Percentiles rank a stretch among this genome's conserved stretches.
Conservation (phyloP, 2,113 vertebrate genomes). For the Mobula birostris region DNA sequence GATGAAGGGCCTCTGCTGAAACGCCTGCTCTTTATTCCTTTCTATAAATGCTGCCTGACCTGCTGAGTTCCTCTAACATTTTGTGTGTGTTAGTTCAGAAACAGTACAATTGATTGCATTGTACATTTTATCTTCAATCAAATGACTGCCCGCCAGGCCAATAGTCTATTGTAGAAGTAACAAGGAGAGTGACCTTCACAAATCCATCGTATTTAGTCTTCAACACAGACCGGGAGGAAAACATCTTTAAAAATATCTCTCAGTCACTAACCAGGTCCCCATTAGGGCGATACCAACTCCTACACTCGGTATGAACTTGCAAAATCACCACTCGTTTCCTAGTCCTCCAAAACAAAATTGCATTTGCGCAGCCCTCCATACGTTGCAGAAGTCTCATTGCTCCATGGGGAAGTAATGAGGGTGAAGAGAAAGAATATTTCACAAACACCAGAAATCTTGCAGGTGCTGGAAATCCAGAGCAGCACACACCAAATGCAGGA, state of each 20-base stretch:
- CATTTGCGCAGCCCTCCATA: neutral
- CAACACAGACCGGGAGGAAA: neutral
- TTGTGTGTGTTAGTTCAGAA: neutral
- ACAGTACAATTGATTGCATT: neutral
- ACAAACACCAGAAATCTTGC: too few species aligned
- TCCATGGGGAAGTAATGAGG: too few species aligned
- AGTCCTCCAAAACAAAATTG: neutral
- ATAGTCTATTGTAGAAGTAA: neutral
- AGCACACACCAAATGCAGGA: too few species aligned
- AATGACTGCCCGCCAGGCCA: neutral
- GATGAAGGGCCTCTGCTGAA: too few species aligned
- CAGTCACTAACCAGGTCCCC: neutral
- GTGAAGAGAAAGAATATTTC: neutral
- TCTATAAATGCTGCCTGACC: too few species aligned
- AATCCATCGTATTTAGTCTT: neutral
- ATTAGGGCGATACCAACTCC: neutral
- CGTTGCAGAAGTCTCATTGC: neutral
- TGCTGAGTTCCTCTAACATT: too few species aligned
- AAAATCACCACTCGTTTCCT: neutral
- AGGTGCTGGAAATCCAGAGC: too few species aligned
- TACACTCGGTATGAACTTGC: neutral
- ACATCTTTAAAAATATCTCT: neutral
- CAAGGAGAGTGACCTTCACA: neutral
- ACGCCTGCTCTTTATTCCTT: too few species aligned
- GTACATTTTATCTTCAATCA: neutral